phyloP scores from a whole-genome alignment of 2,113 vertebrate species.

The Geococcyx californianus region DNA sequence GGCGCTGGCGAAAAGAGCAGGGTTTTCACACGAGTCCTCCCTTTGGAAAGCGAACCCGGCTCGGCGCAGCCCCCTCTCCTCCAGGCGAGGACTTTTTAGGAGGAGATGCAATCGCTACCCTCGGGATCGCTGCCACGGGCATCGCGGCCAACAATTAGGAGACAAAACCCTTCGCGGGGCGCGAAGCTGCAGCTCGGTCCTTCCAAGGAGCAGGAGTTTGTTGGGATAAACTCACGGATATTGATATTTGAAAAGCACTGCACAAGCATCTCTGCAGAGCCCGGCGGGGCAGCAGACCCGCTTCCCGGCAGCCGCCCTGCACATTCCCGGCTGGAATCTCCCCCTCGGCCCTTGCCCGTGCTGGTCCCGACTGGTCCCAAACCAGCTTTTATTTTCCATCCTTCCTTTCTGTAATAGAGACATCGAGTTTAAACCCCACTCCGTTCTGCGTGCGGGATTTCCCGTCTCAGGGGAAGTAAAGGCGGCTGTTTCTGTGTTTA shows the following conservation, averaged over 20 bases:
- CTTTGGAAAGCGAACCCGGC: not conserved
- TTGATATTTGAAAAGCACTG: not conserved
- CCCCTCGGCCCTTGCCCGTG: not conserved
- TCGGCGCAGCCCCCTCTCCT: not conserved
- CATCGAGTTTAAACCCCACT: not conserved
- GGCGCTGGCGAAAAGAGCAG: not conserved
- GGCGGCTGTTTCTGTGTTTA: not conserved
- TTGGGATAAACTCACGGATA: not conserved
- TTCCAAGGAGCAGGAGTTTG: not conserved
- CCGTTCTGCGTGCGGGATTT: not conserved
- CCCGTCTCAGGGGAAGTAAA: not conserved
- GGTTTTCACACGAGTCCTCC: not conserved
- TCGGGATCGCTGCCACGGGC: not conserved
- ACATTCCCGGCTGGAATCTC: too few relatives aligned
- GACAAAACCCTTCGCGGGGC: not conserved
- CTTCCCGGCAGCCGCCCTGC: not conserved
- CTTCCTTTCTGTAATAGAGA: not conserved
- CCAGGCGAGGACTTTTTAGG: not conserved
- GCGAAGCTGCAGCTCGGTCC: not conserved
- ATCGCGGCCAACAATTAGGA: not conserved
- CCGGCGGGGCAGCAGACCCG: not conserved
- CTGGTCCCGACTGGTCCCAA: not conserved
- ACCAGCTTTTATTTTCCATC: not conserved
- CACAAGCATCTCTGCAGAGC: rapidly evolving
- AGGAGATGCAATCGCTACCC: not conserved